Base-by-base conservation (phyloP, 2,797 vertebrate species). In the Rhinichthys osculus region DNA sequence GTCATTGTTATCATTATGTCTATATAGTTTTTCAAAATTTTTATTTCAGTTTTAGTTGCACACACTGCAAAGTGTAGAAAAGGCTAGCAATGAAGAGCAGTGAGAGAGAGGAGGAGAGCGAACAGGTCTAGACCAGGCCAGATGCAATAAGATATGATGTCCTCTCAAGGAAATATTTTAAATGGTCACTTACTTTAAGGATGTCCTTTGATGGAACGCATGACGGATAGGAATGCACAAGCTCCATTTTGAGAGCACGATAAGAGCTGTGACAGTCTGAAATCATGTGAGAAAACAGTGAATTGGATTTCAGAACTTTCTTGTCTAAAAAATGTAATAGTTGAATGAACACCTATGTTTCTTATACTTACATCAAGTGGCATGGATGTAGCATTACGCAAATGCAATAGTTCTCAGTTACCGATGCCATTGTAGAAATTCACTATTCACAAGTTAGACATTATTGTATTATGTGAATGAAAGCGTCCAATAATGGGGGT, bases 81-180 rank as follows among this genome's bases (percentile, higher is more conserved):
- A 74, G 21, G 10, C 62, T 86, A 86, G 83, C 87, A 87, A 88
- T 89, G 69, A 73, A 87, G 50, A 71, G 57, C 35, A 74, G 57
- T 50, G 54, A 42, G 33, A 76, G 57, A 44, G 80, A 38, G 54
- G 64, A 70, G n/a, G 40, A 88, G 86, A 89, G 52, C 40, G 81
- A 92, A 91, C 93, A 93, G 90, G 92, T 92, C 93, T 93, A 90
- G 89, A 94, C 93, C 92, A 91, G 92, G 92, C 91, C 90, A 88
- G 84, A 86, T 87, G 88, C 82, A 92, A 93, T 93, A 91, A 93
- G 92, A 93, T 92, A 92, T 85, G 90, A 91, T 87, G 89, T 87
- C 80, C 91, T 93, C 90, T 90, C 85, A 67, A 90, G 88, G 87
- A 93, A 92, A 38, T 57, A 33, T 78, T 62, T 77, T 59, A 38